These are phyloP conservation scores for Astropecten irregularis DNA, from an alignment of 53 echinoderm and acorn worm genomes.

Conservation along the genomic window DNA sequence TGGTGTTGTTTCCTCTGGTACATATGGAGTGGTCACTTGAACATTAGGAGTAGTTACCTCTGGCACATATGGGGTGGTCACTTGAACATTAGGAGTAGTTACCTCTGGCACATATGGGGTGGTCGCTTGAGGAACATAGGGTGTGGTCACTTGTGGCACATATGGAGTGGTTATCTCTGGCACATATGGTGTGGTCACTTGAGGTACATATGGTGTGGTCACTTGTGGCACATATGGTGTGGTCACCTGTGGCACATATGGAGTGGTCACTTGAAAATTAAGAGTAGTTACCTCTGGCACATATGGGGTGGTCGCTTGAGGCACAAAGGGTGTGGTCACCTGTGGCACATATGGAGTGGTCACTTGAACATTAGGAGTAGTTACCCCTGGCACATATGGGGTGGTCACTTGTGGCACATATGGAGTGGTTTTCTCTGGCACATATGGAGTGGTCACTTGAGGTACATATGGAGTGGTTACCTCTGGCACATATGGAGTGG, in stretches of 20 bases:
- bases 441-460: neutral
- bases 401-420: constrained; percentile 1
- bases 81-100: neutral
- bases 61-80: constrained; percentile 10
- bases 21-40: neutral
- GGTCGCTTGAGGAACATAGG: constrained; percentile 2
- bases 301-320: neutral
- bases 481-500: constrained; percentile 1
- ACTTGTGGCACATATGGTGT: neutral
- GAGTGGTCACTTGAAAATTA: neutral
- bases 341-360: neutral
- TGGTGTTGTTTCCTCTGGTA: neutral
- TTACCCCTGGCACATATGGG: neutral
- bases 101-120: neutral
- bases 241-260: neutral
- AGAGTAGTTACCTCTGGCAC: neutral
- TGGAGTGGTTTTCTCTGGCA: neutral
- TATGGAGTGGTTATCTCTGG: neutral
- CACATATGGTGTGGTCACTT: neutral
- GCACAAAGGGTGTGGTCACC: neutral
- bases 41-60: neutral
- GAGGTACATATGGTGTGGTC: neutral
- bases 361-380: neutral
- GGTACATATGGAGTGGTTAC: neutral
- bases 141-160: neutral